Evolutionary conservation across 1,140 invertebrate genomes (phyloP).

Genomic region (Acromyrmex echinatior): DNA sequence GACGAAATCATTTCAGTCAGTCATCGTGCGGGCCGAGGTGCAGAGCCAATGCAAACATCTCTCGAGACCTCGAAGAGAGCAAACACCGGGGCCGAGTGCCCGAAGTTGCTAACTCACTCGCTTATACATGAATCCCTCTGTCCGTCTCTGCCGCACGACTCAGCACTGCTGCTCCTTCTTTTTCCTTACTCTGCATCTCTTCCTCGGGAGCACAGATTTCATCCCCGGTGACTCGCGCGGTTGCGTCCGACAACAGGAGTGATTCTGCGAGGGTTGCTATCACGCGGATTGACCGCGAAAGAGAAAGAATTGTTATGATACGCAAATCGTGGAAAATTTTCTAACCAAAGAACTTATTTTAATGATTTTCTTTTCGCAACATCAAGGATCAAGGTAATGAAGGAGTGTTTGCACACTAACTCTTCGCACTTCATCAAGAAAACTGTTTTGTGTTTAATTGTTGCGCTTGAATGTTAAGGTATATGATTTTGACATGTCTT

Average conservation of each 20-base stretch:
- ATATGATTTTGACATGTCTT: too few species aligned
- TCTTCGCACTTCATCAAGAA: neutral
- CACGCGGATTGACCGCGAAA: neutral
- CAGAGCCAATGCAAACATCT: slow-evolving; percentile 71
- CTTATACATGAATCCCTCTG: slow-evolving; percentile 54
- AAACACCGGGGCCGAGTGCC: slow-evolving; percentile 58
- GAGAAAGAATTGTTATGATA: slow-evolving; percentile 47
- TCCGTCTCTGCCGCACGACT: slow-evolving; percentile 9
- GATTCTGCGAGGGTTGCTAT: neutral
- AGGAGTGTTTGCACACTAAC: neutral
- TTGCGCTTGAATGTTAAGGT: neutral
- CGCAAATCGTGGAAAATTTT: slow-evolving; percentile 42
- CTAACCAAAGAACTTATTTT: neutral
- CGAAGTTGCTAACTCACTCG: slow-evolving; percentile 70
- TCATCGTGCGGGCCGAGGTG: slow-evolving; percentile 66
- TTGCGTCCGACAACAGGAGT: slow-evolving; percentile 5
- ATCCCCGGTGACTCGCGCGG: slow-evolving; percentile 8
- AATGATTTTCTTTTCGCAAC: neutral
- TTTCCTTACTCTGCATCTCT: neutral
- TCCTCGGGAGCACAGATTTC: neutral
- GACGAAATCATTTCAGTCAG: slow-evolving; percentile 72
- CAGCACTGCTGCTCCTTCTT: slow-evolving; percentile 24
- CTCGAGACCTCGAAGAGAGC: slow-evolving; percentile 62
- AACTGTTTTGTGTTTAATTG: neutral
- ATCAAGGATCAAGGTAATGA: neutral